These are phyloP conservation scores for Coptodon rendalli DNA, from an alignment of 2,113 vertebrate genomes.

Conservation along the genomic window DNA sequence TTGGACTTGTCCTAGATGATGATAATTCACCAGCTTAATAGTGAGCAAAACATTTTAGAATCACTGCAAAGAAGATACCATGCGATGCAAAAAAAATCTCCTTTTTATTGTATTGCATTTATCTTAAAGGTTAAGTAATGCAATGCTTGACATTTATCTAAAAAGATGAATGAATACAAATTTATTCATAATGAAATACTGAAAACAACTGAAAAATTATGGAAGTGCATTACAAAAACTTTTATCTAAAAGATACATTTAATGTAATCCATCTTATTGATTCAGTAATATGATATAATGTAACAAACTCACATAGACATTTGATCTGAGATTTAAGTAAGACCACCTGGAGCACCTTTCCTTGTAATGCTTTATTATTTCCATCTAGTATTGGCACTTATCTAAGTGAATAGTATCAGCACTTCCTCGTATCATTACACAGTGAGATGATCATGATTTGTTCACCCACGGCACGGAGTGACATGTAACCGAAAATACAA, in stretches of 20 bases:
- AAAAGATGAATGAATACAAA: not conserved
- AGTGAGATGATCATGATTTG: not conserved
- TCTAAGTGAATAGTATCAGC: not conserved
- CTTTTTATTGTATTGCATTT: not conserved
- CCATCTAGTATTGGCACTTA: not conserved
- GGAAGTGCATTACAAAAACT: fast-evolving
- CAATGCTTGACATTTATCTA: not conserved
- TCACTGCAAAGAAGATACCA: not conserved
- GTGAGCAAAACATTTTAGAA: not conserved
- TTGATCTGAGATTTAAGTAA: not conserved
- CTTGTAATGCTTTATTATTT: not conserved
- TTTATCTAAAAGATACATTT: not conserved
- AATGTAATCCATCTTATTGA: not conserved
- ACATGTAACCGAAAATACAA: not conserved
- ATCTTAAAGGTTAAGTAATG: not conserved
- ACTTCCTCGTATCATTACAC: fast-evolving
- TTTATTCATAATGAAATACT: not conserved
- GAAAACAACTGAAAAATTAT: not conserved
- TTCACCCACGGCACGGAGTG: fast-evolving
- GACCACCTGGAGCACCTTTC: not conserved
- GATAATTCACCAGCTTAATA: not conserved
- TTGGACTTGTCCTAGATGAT: not conserved
- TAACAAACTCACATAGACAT: not conserved
- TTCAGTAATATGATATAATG: not conserved
- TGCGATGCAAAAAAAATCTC: not conserved